Conservation (phyloP, 2,113 vertebrate genomes). For the Microcebus jonahi region DNA sequence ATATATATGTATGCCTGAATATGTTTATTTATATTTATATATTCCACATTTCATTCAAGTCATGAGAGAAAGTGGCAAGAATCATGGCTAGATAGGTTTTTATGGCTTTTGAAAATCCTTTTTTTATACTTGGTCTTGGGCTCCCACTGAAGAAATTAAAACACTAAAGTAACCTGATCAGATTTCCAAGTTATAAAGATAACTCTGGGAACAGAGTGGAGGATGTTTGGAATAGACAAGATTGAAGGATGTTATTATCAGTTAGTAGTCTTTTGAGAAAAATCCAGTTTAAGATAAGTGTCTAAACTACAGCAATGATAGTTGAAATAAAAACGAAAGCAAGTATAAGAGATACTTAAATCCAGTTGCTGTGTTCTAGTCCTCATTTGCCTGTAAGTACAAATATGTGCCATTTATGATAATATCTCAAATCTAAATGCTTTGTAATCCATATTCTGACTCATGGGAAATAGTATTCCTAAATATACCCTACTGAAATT, state of each 20-base stretch:
- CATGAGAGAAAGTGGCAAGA: background rate
- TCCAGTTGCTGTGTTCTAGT: background rate
- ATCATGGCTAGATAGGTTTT: background rate
- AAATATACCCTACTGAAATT: background rate
- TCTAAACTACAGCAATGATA: background rate
- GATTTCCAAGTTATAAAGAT: conserved; percentile 10
- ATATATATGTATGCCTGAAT: background rate
- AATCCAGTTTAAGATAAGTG: background rate
- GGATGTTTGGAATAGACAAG: background rate
- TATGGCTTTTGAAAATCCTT: background rate
- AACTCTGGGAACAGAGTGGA: background rate
- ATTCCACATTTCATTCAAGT: background rate
- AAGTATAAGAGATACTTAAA: background rate
- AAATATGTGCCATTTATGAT: background rate
- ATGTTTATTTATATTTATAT: background rate
- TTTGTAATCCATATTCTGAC: too few species aligned
- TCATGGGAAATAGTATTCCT: background rate
- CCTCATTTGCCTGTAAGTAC: background rate
- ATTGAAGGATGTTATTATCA: background rate
- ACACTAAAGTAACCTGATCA: background rate
- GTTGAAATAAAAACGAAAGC: background rate
- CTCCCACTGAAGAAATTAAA: background rate
- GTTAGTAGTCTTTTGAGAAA: background rate
- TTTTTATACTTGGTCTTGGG: background rate
- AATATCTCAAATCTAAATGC: background rate